Conservation (phyloP, 2,113 vertebrate species). For the Elephantulus edwardii region DNA sequence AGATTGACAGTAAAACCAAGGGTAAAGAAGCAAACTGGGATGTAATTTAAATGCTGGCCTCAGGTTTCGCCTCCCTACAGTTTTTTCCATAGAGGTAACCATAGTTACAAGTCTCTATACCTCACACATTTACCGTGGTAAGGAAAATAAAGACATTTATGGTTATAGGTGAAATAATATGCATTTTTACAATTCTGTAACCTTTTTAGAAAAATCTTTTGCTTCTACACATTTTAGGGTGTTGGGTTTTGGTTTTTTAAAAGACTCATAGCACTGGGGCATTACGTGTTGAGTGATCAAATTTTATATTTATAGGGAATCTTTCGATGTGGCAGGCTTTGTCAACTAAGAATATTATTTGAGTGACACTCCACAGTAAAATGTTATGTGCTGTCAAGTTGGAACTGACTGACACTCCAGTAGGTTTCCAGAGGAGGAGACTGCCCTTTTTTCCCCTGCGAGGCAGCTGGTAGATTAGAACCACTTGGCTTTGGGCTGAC, state of each 20-base stretch:
- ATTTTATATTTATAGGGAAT: conserved; percentile 23
- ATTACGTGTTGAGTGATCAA: background rate
- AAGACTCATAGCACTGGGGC: background rate
- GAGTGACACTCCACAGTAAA: conserved; percentile 33
- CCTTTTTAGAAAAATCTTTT: background rate
- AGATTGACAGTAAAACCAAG: conserved; percentile 1
- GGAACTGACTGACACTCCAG: no score
- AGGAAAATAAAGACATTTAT: conserved; percentile 24
- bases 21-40: background rate
- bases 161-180: background rate
- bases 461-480: no score
- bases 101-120: conserved; percentile 27
- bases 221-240: background rate
- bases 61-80: background rate
- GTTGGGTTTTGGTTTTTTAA: conserved; percentile 20
- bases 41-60: background rate
- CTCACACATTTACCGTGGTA: background rate
- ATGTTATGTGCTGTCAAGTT: no score
- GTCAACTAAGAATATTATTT: background rate
- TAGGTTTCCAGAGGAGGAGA: no score
- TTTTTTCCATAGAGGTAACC: conserved; percentile 32
- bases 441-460: no score
- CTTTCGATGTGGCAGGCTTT: background rate
- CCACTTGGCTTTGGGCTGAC: no score
- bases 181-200: background rate